These are phyloP conservation scores for Eurois occulta DNA, from an alignment of 2,888 invertebrate genomes.

Conservation along the genomic window DNA sequence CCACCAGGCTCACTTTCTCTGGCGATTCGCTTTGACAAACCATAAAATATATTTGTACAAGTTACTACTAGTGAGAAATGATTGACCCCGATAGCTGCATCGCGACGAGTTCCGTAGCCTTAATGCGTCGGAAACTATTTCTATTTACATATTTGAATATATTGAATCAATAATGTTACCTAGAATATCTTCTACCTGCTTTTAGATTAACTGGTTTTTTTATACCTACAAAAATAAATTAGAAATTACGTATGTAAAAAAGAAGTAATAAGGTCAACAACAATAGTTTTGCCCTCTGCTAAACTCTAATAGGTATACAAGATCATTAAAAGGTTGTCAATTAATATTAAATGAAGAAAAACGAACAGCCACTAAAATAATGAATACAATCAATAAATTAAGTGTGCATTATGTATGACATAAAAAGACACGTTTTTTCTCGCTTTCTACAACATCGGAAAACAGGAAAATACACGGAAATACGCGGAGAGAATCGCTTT, in stretches of 20 bases:
- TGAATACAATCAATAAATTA: constrained; percentile 51
- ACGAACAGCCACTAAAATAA: constrained; percentile 16
- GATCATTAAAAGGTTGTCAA: background rate
- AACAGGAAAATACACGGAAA: constrained; percentile 65
- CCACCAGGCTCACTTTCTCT: constrained; percentile 77
- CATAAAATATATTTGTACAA: constrained; percentile 69
- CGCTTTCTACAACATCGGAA: constrained; percentile 64
- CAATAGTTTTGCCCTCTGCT: background rate
- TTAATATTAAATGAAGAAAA: background rate
- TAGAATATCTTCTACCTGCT: constrained; percentile 31
- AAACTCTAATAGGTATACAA: background rate
- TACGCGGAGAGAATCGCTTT: constrained; percentile 63
- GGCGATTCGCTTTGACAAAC: constrained; percentile 72
- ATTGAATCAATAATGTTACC: constrained; percentile 28
- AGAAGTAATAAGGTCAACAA: constrained; percentile 10
- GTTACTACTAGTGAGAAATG: constrained; percentile 62
- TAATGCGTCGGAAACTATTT: constrained; percentile 51
- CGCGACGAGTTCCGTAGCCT: constrained; percentile 46
- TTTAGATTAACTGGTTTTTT: constrained; percentile 25
- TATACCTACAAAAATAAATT: constrained; percentile 24
- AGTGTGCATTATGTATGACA: constrained; percentile 39
- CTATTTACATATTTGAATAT: constrained; percentile 55
- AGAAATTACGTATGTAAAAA: constrained; percentile 16
- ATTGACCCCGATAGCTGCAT: constrained; percentile 62
- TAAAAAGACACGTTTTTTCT: constrained; percentile 61